Evolutionary conservation across 2,797 vertebrate genomes (phyloP).

Genomic region (Anguilla obscura): DNA sequence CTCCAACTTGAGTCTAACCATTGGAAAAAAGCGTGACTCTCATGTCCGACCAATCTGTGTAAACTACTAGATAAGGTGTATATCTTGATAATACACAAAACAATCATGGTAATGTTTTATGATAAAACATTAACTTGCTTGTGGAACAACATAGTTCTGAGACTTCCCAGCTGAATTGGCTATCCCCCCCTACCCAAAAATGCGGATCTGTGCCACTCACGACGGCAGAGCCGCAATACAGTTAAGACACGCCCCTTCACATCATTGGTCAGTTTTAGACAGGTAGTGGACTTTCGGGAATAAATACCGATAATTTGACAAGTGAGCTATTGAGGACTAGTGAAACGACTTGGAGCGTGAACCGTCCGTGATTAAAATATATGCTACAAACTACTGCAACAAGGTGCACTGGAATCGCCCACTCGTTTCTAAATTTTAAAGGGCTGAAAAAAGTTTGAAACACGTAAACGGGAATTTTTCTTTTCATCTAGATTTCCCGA

Average conservation of each 20-base stretch:
- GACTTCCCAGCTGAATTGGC: not conserved
- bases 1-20: not conserved
- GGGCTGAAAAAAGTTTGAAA: not conserved
- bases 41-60: not conserved
- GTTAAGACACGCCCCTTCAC: not conserved
- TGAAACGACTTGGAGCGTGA: not conserved
- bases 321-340: too few relatives aligned
- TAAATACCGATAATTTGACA: not conserved
- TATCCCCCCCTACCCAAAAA: not conserved
- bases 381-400: not conserved
- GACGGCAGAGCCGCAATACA: not conserved
- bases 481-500: not conserved
- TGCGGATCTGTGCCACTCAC: not conserved
- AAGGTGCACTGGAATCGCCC: not conserved
- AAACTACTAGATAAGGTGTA: not conserved
- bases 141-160: not conserved
- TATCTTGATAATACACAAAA: not conserved
- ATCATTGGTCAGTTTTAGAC: not conserved
- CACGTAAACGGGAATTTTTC: not conserved
- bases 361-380: not conserved
- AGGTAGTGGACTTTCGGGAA: not conserved
- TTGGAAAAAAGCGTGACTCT: not conserved
- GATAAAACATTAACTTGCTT: not conserved
- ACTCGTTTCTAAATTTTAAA: not conserved
- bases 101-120: not conserved